phyloP scores from a whole-genome alignment of 2,888 invertebrate genomes.

The Acronicta leporina region DNA sequence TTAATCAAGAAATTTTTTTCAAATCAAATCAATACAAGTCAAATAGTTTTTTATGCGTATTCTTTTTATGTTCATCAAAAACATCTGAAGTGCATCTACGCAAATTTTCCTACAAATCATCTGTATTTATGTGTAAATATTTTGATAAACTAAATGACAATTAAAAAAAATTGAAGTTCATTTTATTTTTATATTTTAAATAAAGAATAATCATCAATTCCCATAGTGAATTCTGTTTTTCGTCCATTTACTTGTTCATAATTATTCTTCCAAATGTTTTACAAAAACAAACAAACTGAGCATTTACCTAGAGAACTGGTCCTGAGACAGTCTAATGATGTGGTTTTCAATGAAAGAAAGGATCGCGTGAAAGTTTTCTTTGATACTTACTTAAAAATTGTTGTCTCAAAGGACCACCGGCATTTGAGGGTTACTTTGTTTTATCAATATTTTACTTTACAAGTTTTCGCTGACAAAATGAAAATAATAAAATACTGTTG shows the following conservation, averaged over 20 bases:
- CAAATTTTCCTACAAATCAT: too few relatives aligned
- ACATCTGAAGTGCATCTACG: too few relatives aligned
- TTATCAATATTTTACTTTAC: conserved; percentile 47
- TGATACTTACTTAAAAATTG: conserved; percentile 64
- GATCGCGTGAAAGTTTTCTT: conserved; percentile 60
- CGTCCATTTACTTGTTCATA: not conserved
- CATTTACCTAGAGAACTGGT: conserved; percentile 33
- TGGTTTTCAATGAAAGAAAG: conserved; percentile 63
- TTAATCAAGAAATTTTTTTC: too few relatives aligned
- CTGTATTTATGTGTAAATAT: too few relatives aligned
- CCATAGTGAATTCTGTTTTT: not conserved
- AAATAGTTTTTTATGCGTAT: too few relatives aligned
- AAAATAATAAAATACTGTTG: conserved; percentile 39
- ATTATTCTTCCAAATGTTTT: conserved; percentile 3
- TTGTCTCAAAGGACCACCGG: conserved; percentile 57
- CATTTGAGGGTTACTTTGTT: conserved; percentile 47
- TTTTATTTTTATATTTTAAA: not conserved
- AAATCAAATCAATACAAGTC: too few relatives aligned
- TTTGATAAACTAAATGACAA: too few relatives aligned
- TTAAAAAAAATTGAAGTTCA: too few relatives aligned
- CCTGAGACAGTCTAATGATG: conserved; percentile 69
- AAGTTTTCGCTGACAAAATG: conserved; percentile 23
- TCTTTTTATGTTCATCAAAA: too few relatives aligned
- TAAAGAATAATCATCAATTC: not conserved
- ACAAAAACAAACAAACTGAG: conserved; percentile 25